Evolutionary conservation across 1,140 invertebrate species (phyloP).

Genomic region (Neelides sp.): DNA sequence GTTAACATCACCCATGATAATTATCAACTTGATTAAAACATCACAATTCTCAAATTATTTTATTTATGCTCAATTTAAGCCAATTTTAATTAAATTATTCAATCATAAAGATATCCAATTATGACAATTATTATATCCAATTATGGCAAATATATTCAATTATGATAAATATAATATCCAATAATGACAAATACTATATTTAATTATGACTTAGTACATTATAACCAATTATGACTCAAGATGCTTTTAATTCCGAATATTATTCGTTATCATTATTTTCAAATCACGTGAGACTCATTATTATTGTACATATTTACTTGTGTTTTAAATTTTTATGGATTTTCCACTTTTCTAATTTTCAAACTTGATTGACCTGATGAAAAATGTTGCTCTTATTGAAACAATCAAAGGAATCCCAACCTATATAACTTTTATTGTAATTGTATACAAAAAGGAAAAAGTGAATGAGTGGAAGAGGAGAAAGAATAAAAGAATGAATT

Average conservation of each 20-base stretch:
- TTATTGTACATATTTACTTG: not conserved
- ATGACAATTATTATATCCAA: too few relatives aligned
- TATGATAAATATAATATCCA: too few relatives aligned
- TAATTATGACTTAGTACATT: not conserved
- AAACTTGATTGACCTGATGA: not conserved
- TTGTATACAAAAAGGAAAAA: not conserved
- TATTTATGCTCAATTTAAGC: not conserved
- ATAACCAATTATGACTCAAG: not conserved
- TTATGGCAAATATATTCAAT: too few relatives aligned
- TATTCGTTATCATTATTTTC: not conserved
- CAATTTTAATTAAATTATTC: not conserved
- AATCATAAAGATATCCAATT: too few relatives aligned
- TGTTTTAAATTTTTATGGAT: not conserved
- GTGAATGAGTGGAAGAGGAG: not conserved
- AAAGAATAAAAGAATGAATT: not conserved
- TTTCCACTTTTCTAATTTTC: not conserved
- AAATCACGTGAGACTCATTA: not conserved
- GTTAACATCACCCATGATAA: constrained; percentile 9
- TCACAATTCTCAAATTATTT: not conserved
- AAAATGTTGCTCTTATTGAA: not conserved
- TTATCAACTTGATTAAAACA: not conserved
- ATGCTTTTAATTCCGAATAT: not conserved
- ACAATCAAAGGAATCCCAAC: not conserved
- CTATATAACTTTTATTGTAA: not conserved
- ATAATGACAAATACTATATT: not conserved